A percentile compares a stretch with the other conserved stretches of the same genome.
Conservation (phyloP, 2,888 invertebrate genomes). For the Xiphydria camelus region DNA sequence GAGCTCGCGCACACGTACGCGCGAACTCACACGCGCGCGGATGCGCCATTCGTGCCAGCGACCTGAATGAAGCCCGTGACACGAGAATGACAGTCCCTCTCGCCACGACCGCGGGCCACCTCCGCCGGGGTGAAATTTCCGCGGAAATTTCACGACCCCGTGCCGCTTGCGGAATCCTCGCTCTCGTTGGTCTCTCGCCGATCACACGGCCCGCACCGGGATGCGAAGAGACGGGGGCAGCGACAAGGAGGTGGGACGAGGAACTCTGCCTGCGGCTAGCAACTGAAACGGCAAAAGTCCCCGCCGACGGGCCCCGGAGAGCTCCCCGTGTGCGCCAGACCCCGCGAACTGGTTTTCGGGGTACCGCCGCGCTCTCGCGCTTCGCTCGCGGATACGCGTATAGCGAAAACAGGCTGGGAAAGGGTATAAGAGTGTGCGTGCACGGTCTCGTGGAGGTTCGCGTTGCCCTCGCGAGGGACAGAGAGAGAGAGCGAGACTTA, state of each 20-base stretch:
- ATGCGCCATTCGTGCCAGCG: no score
- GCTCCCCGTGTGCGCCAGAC: no score
- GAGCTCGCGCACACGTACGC: no score
- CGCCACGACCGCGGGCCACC: neutral
- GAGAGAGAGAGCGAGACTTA: constrained; percentile 38
- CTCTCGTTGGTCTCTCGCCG: no score
- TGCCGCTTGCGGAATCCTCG: no score
- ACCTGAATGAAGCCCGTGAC: no score
- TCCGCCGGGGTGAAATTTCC: no score
- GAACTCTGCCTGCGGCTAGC: constrained; percentile 50
- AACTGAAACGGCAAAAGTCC: constrained; percentile 49
- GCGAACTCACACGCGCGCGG: no score
- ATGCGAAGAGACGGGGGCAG: constrained; percentile 31
- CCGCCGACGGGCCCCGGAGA: constrained; percentile 23
- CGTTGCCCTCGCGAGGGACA: constrained; percentile 8
- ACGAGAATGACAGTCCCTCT: constrained; percentile 17
- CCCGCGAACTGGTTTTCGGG: constrained; percentile 49
- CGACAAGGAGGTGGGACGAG: no score
- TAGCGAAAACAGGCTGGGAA: constrained; percentile 6
- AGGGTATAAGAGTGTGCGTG: neutral
- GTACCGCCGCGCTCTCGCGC: constrained; percentile 28
- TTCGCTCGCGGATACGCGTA: neutral
- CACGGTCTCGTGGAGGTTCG: no score
- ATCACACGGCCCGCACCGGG: no score
- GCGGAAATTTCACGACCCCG: neutral